Conservation (phyloP, 2,113 vertebrate species). For the Bucco capensis region DNA sequence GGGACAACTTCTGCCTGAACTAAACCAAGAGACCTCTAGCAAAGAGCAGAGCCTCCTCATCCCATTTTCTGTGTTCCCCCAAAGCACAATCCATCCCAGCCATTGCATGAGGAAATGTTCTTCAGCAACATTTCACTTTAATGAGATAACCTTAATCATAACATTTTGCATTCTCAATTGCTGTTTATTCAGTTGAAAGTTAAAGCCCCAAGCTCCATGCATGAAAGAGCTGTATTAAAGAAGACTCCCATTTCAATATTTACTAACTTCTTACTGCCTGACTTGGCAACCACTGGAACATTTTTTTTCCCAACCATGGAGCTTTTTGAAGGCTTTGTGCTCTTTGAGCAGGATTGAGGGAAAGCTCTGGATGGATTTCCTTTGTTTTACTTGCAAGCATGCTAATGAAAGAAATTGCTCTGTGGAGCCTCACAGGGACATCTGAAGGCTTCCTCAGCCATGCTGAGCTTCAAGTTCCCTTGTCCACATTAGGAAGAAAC, state of each 20-base stretch:
- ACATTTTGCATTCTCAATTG: slow-evolving; percentile 1
- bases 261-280: slow-evolving; percentile 40
- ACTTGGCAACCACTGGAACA: slow-evolving; percentile 9
- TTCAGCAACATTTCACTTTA: not conserved
- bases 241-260: slow-evolving; percentile 47
- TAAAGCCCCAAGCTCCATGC: slow-evolving; percentile 19
- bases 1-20: not conserved
- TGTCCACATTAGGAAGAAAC: not conserved
- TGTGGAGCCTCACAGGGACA: not conserved
- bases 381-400: slow-evolving; percentile 41
- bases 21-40: not conserved
- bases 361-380: slow-evolving; percentile 26
- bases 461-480: not conserved
- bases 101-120: not conserved
- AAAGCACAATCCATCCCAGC: not conserved
- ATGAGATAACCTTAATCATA: not conserved
- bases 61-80: not conserved
- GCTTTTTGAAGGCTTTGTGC: slow-evolving; percentile 23
- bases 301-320: slow-evolving; percentile 14
- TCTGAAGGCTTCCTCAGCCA: not conserved
- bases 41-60: not conserved
- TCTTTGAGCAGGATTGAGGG: slow-evolving; percentile 1
- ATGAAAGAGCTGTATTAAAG: not conserved
- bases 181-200: slow-evolving; percentile 39
- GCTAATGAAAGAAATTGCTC: slow-evolving; percentile 1